Percentiles rank a stretch among this genome's conserved stretches.
These are phyloP conservation scores for Himalopsyche tibetana DNA, from an alignment of 2,888 invertebrate species.

Conservation along the genomic window DNA sequence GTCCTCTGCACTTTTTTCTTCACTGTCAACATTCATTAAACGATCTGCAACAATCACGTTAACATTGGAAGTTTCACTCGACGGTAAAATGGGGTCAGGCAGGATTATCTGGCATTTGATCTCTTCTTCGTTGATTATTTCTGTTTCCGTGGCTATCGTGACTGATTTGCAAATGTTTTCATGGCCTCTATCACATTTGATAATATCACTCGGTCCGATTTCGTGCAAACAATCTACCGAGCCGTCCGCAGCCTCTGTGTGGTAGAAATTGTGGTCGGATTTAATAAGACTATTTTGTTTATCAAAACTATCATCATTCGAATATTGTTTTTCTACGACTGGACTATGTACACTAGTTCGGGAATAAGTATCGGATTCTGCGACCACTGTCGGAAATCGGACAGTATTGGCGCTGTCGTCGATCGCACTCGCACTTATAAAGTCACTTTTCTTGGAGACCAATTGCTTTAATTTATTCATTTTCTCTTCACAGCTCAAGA, in stretches of 20 bases:
- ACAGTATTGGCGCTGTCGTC: neutral
- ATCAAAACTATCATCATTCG: slow-evolving; percentile 7
- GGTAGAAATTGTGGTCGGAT: slow-evolving; percentile 35
- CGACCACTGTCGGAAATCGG: neutral
- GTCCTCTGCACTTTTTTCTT: neutral
- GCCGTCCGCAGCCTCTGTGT: neutral
- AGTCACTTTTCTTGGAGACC: slow-evolving; percentile 31
- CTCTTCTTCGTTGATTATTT: slow-evolving; percentile 23
- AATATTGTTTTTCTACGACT: neutral
- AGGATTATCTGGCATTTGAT: slow-evolving; percentile 5
- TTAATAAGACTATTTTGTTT: slow-evolving; percentile 13
- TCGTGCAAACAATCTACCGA: neutral
- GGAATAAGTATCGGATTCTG: neutral
- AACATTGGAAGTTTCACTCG: neutral
- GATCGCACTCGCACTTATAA: neutral
- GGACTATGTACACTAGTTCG: slow-evolving; percentile 2
- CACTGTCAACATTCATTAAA: neutral
- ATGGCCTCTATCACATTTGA: neutral
- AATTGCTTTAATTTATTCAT: slow-evolving; percentile 51
- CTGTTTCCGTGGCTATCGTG: neutral
- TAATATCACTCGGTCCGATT: neutral
- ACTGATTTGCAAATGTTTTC: slow-evolving; percentile 3
- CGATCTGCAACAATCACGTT: neutral
- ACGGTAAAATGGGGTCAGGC: neutral
- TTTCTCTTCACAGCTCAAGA: slow-evolving; percentile 56